Evolutionary conservation across 2,797 vertebrate species (phyloP), one percentile per base, ranked within the genome.

Genomic region (Acanthis flammea): DNA sequence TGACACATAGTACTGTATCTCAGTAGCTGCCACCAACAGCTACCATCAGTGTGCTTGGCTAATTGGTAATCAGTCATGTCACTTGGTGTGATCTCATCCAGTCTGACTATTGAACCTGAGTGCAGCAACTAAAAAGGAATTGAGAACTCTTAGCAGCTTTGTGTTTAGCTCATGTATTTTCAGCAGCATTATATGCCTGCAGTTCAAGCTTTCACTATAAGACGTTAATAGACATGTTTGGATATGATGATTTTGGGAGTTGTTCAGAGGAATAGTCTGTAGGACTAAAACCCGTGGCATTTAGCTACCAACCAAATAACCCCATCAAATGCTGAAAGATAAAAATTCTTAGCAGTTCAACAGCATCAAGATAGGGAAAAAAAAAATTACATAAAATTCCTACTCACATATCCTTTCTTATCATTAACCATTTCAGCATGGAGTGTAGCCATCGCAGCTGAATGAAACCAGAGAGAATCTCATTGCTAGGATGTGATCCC

Each of bases 61-160:
- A 97, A 97, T 94, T 97, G 95, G 88, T 96, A 90, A 97, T 97
- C 94, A 97, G 79, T 97, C 97, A 94, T 89, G 94, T 95, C 86
- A 96, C 80, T 53, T 75, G 77, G 30, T 86, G 44, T 96, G 91
- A 97, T 94, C 77, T 96, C 95, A 96, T 94, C 77, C 83, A 87
- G 76, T 80, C 58, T 74, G 92, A 92, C 89, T 80, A 35, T 35
- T 89, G 86, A 96, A 89, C 61, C 55, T 70, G 27, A 94, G 39
- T 87, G 65, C 76, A 72, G 27, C 68, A 87, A 71, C 63, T 68
- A 86, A 96, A 96, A 94, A 82, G 31, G 79, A 95, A 95, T 51
- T 80, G 58, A 67, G 84, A 94, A 90, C 24, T 71, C 78, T 33
- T 77, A 71, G 39, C 30, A 88, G 22, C 19, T 61, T 12, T 75